A percentile compares a stretch with the other conserved stretches of the same genome.
phyloP scores from a whole-genome alignment of 1,140 invertebrate genomes.

The Tetragnatha versicolor region DNA sequence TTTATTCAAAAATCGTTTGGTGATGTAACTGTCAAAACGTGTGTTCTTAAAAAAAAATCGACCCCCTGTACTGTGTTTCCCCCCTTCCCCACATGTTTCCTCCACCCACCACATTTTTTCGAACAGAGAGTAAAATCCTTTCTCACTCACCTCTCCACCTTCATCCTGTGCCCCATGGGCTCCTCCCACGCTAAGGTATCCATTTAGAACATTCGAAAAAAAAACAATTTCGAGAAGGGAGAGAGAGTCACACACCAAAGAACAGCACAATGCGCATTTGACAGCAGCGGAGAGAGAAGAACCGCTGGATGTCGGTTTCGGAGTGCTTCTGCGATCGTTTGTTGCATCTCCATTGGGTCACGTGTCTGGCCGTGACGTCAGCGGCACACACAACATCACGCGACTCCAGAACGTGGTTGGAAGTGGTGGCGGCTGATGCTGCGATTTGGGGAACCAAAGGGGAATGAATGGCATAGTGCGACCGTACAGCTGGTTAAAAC shows the following conservation, averaged over 20 bases:
- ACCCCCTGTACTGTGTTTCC: no score
- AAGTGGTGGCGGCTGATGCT: constrained; percentile 30
- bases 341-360: constrained; percentile 52
- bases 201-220: constrained; percentile 38
- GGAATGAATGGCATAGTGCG: no score
- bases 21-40: no score
- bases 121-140: no score
- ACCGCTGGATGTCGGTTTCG: background rate
- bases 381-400: constrained; percentile 45
- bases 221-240: background rate
- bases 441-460: no score
- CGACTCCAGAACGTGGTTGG: constrained; percentile 41
- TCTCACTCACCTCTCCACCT: constrained; percentile 40
- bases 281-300: background rate
- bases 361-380: constrained; percentile 49
- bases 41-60: no score
- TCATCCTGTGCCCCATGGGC: constrained; percentile 38
- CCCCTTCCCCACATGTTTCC: no score
- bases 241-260: background rate
- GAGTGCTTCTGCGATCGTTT: constrained; percentile 42
- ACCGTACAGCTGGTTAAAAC: no score
- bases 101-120: no score
- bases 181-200: constrained; percentile 44
- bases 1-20: no score
- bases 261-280: background rate